Percentiles rank a stretch among this genome's conserved stretches.
Evolutionary conservation across 2,113 vertebrate genomes (phyloP).

Genomic region (Amphiprion ocellaris): DNA sequence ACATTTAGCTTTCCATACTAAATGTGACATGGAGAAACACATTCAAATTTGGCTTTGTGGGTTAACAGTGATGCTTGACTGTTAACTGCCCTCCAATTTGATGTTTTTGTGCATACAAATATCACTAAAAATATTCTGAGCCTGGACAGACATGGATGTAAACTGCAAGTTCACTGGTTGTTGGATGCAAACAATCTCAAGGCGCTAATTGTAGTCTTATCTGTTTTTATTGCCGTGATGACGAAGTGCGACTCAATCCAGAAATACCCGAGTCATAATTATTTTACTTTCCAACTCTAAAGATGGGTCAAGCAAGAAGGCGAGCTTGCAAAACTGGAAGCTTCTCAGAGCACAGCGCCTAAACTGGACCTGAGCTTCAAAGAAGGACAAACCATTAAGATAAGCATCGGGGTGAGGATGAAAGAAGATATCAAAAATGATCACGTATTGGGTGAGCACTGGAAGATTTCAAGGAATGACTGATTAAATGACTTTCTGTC

Average conservation of each 20-base stretch:
- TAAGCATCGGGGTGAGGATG: constrained; percentile 92
- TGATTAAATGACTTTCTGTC: background rate
- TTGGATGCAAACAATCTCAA: too few relatives aligned
- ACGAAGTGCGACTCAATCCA: background rate
- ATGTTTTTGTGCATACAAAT: too few relatives aligned
- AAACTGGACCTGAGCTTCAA: constrained; percentile 96
- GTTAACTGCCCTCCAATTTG: too few relatives aligned
- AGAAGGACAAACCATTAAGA: constrained; percentile 98
- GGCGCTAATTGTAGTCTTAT: too few relatives aligned
- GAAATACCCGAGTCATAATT: background rate
- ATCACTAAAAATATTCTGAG: too few relatives aligned
- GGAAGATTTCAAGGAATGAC: background rate
- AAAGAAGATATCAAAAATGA: background rate
- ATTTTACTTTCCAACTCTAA: background rate
- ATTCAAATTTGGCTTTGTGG: too few relatives aligned
- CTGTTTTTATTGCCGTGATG: too few relatives aligned
- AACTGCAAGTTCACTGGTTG: too few relatives aligned
- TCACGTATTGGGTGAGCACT: background rate
- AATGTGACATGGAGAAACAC: too few relatives aligned
- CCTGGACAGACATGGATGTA: too few relatives aligned
- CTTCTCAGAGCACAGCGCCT: constrained; percentile 84
- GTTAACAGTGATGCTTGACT: too few relatives aligned
- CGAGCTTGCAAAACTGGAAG: constrained; percentile 89
- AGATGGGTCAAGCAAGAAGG: constrained; percentile 98
- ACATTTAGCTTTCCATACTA: too few relatives aligned